Evolutionary conservation across 2,113 vertebrate genomes (phyloP).

Genomic region (Ictidomys tridecemlineatus): DNA sequence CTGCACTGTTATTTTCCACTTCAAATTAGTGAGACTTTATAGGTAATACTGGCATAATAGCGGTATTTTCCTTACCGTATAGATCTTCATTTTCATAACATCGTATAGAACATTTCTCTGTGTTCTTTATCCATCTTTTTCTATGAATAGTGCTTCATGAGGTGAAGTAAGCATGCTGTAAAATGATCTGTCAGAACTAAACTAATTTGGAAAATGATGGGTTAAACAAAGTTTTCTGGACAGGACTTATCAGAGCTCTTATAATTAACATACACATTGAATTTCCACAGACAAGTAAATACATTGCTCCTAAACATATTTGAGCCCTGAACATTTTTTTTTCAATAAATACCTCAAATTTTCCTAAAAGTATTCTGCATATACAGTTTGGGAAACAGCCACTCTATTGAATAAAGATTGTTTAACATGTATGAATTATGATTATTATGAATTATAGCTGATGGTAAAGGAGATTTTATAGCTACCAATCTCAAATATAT

Average conservation of each 20-base stretch:
- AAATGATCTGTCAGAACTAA: not conserved
- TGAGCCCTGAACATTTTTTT: not conserved
- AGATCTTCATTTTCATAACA: constrained; percentile 37
- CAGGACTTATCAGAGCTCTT: not conserved
- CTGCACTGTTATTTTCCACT: not conserved
- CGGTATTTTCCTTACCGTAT: not conserved
- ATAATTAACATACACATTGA: not conserved
- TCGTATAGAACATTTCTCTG: not conserved
- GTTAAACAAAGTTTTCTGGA: not conserved
- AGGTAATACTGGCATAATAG: not conserved
- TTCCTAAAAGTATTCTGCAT: not conserved
- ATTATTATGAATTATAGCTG: constrained; percentile 3
- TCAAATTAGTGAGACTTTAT: constrained; percentile 21
- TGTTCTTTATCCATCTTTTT: not conserved
- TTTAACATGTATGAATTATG: constrained; percentile 10
- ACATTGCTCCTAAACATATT: constrained; percentile 2
- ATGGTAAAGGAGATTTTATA: constrained; percentile 17
- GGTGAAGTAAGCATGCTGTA: not conserved
- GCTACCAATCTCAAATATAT: not conserved
- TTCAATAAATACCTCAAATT: not conserved
- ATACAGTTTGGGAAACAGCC: not conserved
- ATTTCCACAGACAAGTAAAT: not conserved
- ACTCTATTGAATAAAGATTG: constrained; percentile 41
- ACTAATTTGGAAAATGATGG: not conserved
- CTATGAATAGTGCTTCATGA: not conserved